Conservation (phyloP, 2,113 vertebrate species). For the Callithrix jacchus region DNA sequence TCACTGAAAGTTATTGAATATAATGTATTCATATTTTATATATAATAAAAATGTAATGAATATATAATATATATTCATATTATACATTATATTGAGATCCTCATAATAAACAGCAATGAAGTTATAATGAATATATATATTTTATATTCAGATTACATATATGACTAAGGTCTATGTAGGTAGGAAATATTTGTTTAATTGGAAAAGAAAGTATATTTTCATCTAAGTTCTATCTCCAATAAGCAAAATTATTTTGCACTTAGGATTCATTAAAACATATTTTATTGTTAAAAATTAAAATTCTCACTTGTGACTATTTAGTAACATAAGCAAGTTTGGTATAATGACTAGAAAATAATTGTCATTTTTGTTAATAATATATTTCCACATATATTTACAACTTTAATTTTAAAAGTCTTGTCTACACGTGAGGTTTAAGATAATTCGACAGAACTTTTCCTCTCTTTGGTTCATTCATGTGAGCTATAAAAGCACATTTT, state of each 20-base stretch:
- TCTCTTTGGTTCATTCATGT: background rate
- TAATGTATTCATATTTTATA: too few relatives aligned
- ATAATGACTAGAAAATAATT: background rate
- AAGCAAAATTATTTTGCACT: background rate
- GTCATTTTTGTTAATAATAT: background rate
- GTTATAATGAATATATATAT: background rate
- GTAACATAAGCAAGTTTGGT: background rate
- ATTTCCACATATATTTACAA: background rate
- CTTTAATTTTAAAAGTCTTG: background rate
- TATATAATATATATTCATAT: too few relatives aligned
- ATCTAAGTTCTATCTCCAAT: background rate
- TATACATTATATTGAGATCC: too few relatives aligned
- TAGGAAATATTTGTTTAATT: background rate
- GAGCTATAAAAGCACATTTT: background rate
- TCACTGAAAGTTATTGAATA: too few relatives aligned
- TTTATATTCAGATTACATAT: background rate
- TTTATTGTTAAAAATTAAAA: background rate
- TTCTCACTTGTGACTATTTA: background rate
- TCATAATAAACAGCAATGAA: too few relatives aligned
- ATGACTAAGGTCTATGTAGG: background rate
- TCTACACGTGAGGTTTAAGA: background rate
- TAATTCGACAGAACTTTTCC: background rate
- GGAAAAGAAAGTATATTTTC: background rate
- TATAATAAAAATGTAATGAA: too few relatives aligned
- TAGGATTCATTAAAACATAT: background rate